Evolutionary conservation across 2,113 vertebrate genomes (phyloP), one percentile per base, ranked within the genome.

Genomic region (Cercocebus atys): DNA sequence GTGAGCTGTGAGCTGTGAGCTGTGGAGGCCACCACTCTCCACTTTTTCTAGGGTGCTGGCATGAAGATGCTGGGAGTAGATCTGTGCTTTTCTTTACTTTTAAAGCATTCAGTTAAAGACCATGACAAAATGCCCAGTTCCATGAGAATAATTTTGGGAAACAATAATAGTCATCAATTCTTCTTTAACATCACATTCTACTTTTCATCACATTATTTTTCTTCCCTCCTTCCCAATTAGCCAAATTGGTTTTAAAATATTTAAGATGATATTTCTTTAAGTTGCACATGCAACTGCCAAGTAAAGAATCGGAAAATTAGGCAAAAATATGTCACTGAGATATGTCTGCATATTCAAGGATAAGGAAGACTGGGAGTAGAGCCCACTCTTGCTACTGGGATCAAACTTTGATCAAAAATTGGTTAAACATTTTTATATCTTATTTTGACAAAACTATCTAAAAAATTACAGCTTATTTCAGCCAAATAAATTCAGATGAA

Each of bases 401-500:
- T 47, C 16, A 78, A 78, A 78, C 75, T 47, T 47, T 47, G 76
- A 97, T 93, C 96, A 96, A 95, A 96, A 94, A 95, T 93, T 97
- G 94, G 93, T 96, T 95, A 97, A 97, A 97, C 73, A 82, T 93
- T 97, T 96, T 97, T 97, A 93, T 95, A 93, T 93, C 88, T 97
- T 96, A 95, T 95, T 97, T 94, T 94, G 94, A 95, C 66, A 95
- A 96, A 97, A 90, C 84, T 80, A 64, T 82, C 88, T 89, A 68
- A 84, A 88, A 97, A 98, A 97, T 93, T 96, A 95, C 72, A 94
- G 94, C 75, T 95, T 92, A 95, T 88, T 97, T 94, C 45, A 97
- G 75, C 85, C 94, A 97, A 90, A 93, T 81, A 88, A 82, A 95
- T 91, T 95, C 91, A 50, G 55, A 90, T 94, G 80, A 94, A 96